phyloP scores from a whole-genome alignment of 2,888 invertebrate genomes.

The Trissolcus japonicus region DNA sequence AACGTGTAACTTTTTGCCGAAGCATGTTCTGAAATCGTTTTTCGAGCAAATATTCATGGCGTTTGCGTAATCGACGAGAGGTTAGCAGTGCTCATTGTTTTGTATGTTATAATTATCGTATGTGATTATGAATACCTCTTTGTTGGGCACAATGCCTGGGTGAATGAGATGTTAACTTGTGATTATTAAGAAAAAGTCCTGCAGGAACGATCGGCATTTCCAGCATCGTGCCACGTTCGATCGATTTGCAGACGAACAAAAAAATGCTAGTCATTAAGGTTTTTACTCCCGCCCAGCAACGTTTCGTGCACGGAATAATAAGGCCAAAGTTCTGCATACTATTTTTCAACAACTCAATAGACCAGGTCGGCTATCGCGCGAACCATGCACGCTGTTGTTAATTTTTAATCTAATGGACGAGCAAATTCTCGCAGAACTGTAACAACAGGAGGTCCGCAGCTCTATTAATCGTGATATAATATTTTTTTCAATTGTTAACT shows the following conservation, averaged over 20 bases:
- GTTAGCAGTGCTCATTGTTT: conserved; percentile 37
- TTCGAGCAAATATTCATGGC: conserved; percentile 31
- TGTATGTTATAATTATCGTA: conserved; percentile 44
- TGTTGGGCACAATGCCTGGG: conserved; percentile 31
- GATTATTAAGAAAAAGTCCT: conserved; percentile 30
- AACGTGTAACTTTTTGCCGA: background rate
- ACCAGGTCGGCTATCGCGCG: conserved; percentile 19
- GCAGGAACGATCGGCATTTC: conserved; percentile 25
- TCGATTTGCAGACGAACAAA: conserved; percentile 32
- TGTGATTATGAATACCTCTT: conserved; percentile 43
- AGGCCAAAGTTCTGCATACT: conserved; percentile 41
- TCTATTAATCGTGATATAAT: conserved; percentile 30
- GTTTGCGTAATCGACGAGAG: conserved; percentile 35
- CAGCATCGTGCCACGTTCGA: conserved; percentile 27
- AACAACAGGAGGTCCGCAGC: conserved; percentile 16
- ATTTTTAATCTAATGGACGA: conserved; percentile 36
- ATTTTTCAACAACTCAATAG: conserved; percentile 46
- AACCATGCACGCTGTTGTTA: conserved; percentile 25
- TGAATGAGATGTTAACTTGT: conserved; percentile 40
- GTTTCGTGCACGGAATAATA: conserved; percentile 36
- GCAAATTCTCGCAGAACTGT: conserved; percentile 38
- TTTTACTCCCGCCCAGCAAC: conserved; percentile 34
- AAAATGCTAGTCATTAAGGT: conserved; percentile 49
- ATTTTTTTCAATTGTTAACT: conserved; percentile 3
- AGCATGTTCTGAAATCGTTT: conserved; percentile 15